A percentile compares a stretch with the other conserved stretches of the same genome.
Conservation (phyloP, 2,113 vertebrate genomes). For the Nesoenas mayeri region DNA sequence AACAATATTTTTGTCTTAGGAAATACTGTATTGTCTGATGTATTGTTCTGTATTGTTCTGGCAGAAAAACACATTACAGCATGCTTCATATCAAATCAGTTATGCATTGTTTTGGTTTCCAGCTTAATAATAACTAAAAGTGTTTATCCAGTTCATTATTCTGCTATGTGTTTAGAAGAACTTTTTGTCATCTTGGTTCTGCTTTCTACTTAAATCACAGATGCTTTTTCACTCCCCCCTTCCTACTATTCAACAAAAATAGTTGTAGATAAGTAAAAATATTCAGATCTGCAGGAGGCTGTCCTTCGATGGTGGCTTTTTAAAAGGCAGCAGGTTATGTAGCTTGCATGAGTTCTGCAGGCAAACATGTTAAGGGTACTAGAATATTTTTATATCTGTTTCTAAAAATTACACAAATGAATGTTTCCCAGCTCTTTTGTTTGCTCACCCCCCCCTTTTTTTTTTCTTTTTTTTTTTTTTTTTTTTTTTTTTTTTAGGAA, state of each 20-base stretch:
- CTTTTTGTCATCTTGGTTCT: background rate
- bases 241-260: background rate
- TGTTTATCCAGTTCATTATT: background rate
- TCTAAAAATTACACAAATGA: background rate
- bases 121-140: background rate
- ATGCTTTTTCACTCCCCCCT: accelerated
- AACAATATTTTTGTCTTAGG: background rate
- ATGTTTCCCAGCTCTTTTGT: background rate
- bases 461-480: background rate
- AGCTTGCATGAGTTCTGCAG: background rate
- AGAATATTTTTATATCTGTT: background rate
- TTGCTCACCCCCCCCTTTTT: background rate
- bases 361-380: background rate
- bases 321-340: background rate
- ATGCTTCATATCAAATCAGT: background rate
- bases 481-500: background rate
- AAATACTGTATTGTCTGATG: background rate
- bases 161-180: background rate
- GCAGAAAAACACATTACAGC: background rate
- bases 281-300: background rate
- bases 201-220: background rate
- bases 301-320: background rate
- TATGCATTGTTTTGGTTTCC: background rate
- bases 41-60: too few relatives aligned
- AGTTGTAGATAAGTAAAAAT: background rate